Evolutionary conservation across 2,888 invertebrate species (phyloP).

Genomic region (Drosophila parthenogenetica): DNA sequence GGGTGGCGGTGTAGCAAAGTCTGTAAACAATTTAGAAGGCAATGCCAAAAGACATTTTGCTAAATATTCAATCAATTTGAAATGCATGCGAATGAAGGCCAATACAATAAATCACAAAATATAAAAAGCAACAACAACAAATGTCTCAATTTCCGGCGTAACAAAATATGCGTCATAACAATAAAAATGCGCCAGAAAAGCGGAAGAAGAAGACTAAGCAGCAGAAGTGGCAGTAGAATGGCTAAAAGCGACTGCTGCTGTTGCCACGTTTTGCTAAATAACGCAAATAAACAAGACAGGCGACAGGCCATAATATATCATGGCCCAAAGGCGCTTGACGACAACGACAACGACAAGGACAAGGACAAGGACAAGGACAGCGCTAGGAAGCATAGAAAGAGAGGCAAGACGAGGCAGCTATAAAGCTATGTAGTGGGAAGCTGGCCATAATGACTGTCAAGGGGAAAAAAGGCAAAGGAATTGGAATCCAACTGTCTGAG

Average conservation of each 20-base stretch:
- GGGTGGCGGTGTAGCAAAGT: constrained; percentile 12
- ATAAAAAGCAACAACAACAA: constrained; percentile 40
- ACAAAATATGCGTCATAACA: constrained; percentile 78
- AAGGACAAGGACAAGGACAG: constrained; percentile 3
- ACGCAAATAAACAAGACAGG: constrained; percentile 78
- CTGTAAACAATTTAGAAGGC: constrained; percentile 73
- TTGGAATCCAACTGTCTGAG: constrained; percentile 31
- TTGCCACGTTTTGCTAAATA: constrained; percentile 64
- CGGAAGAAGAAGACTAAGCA: constrained; percentile 4
- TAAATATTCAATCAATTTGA: constrained; percentile 78
- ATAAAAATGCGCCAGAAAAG: constrained; percentile 65
- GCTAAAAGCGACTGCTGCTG: constrained; percentile 33
- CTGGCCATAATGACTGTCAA: constrained; percentile 63
- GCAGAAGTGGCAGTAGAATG: not conserved
- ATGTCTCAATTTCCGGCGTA: constrained; percentile 72
- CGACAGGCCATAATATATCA: constrained; percentile 79
- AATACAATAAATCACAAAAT: constrained; percentile 71
- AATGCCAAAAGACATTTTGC: constrained; percentile 67
- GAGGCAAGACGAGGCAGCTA: not conserved
- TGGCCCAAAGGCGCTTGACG: constrained; percentile 76
- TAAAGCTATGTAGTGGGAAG: constrained; percentile 3
- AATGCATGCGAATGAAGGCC: constrained; percentile 60
- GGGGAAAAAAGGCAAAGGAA: constrained; percentile 44
- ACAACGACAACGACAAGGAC: constrained; percentile 34
- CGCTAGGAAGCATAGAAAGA: not conserved